phyloP scores from a whole-genome alignment of 2,797 vertebrate genomes.

The Alfaro cultratus region DNA sequence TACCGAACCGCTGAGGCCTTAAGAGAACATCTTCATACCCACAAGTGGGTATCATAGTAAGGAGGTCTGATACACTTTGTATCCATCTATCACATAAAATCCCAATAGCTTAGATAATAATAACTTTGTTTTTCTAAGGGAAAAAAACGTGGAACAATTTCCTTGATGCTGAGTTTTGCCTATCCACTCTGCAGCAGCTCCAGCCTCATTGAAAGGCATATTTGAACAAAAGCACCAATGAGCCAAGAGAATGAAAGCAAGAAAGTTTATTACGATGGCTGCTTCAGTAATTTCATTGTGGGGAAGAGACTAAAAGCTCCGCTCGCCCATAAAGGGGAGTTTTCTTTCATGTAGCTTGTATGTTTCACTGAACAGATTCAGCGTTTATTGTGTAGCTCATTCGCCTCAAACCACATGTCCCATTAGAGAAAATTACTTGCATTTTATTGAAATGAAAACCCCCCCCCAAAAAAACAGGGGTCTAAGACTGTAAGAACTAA shows the following conservation, averaged over 20 bases:
- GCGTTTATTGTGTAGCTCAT: conserved; percentile 24
- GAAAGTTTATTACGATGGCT: neutral
- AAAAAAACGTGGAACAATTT: neutral
- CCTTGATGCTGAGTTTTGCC: neutral
- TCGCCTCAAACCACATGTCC: conserved; percentile 42
- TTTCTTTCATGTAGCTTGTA: neutral
- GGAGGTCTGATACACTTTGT: neutral
- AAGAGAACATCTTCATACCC: neutral
- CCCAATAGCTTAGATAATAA: neutral
- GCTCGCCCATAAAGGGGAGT: neutral
- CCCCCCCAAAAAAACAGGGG: too few relatives aligned
- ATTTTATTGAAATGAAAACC: neutral
- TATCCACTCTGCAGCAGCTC: neutral
- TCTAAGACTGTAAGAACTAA: conserved; percentile 7
- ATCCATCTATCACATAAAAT: neutral
- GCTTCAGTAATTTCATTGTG: neutral
- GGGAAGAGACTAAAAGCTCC: neutral
- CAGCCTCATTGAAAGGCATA: neutral
- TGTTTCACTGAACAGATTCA: conserved; percentile 27
- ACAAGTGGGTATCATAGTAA: neutral
- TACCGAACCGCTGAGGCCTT: neutral
- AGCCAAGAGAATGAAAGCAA: neutral
- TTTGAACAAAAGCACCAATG: neutral
- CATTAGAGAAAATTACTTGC: conserved; percentile 4
- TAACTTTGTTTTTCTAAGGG: neutral